A percentile compares a stretch with the other conserved stretches of the same genome.
Evolutionary conservation across 2,113 vertebrate genomes (phyloP).

Genomic region (Morone saxatilis): DNA sequence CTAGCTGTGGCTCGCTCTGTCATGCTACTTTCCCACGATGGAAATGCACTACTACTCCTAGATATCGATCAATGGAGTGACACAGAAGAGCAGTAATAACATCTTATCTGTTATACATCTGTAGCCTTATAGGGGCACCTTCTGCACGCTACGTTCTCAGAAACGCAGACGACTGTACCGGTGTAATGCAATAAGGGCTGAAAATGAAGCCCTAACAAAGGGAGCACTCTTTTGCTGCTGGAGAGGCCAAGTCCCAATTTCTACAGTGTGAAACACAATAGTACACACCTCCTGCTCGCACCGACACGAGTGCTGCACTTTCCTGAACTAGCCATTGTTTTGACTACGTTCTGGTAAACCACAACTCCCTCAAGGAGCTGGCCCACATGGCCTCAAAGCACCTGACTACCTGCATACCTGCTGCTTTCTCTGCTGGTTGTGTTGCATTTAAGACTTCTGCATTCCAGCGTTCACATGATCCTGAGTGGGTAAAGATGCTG

Average conservation of each 20-base stretch:
- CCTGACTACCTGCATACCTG: conserved; percentile 62
- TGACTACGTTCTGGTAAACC: background rate
- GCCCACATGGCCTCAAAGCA: conserved; percentile 36
- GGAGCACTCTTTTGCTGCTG: background rate
- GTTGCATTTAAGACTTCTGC: conserved; percentile 49
- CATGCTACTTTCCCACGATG: conserved; percentile 2
- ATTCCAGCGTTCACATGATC: conserved; percentile 72
- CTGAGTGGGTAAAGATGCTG: conserved; percentile 7
- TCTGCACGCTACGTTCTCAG: background rate
- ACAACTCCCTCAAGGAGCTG: background rate
- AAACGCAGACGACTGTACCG: background rate
- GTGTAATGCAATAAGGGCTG: conserved; percentile 6
- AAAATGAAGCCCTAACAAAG: conserved; percentile 3
- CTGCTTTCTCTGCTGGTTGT: conserved; percentile 13
- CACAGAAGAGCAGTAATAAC: background rate
- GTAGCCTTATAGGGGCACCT: background rate
- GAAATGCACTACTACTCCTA: background rate
- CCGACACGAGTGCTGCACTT: background rate
- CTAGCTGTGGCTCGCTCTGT: background rate
- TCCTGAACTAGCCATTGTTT: background rate
- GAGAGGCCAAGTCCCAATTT: conserved; percentile 11
- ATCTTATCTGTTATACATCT: conserved; percentile 21
- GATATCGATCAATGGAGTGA: conserved; percentile 8
- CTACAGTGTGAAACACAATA: conserved; percentile 9
- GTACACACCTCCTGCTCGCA: background rate